phyloP scores from a whole-genome alignment of 2,888 invertebrate genomes.

The Chymomyza fuscimana region DNA sequence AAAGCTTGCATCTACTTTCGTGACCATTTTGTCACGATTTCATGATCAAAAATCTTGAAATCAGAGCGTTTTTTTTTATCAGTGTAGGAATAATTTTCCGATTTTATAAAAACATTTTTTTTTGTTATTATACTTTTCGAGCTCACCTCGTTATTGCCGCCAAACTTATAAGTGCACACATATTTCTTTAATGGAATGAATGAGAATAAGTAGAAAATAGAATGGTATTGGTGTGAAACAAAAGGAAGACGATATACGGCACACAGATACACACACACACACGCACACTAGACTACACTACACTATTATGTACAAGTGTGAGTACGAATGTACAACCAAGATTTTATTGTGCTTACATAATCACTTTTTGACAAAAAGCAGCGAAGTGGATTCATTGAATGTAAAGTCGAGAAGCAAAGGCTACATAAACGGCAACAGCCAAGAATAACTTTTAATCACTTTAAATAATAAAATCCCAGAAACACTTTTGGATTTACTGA shows the following conservation, averaged over 20 bases:
- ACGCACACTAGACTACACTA: too few species aligned
- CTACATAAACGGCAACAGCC: conserved; percentile 14
- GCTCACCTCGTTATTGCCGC: background rate
- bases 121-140: background rate
- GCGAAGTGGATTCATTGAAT: conserved; percentile 18
- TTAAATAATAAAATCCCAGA: conserved; percentile 71
- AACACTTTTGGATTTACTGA: conserved; percentile 70
- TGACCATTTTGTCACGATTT: too few species aligned
- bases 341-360: conserved; percentile 18
- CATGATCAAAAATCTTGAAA: too few species aligned
- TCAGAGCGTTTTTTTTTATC: too few species aligned
- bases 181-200: background rate
- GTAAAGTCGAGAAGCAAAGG: conserved; percentile 12
- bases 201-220: background rate
- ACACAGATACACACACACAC: too few species aligned
- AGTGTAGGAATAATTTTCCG: too few species aligned
- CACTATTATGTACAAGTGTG: too few species aligned
- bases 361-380: conserved; percentile 18
- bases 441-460: conserved; percentile 70
- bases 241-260: background rate
- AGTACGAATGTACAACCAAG: background rate
- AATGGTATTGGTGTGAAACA: background rate
- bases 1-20: too few species aligned
- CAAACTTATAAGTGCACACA: background rate
- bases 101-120: too few species aligned